phyloP scores from a whole-genome alignment of 2,888 invertebrate species.

The Galerucella pusilla region DNA sequence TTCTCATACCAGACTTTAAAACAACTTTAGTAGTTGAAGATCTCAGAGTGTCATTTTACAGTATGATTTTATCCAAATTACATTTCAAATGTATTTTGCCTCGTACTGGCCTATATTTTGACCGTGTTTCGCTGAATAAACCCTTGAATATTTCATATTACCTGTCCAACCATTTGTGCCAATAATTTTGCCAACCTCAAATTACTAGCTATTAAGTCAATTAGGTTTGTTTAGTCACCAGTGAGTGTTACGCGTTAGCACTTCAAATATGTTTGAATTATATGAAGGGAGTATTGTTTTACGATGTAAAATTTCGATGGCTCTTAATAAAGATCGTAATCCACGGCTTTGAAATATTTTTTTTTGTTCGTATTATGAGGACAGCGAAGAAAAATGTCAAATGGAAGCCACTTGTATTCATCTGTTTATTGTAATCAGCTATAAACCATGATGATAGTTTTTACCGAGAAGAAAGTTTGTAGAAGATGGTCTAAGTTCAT shows the following conservation, averaged over 20 bases:
- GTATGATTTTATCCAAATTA: no score
- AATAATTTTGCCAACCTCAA: constrained; percentile 41
- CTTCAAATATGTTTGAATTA: constrained; percentile 44
- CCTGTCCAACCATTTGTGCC: constrained; percentile 35
- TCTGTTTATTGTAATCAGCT: no score
- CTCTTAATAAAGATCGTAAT: background rate
- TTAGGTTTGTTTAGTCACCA: constrained; percentile 49
- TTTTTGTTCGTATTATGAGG: background rate
- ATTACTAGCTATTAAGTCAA: constrained; percentile 48
- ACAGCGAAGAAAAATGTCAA: no score
- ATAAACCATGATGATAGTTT: no score
- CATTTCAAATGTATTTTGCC: no score
- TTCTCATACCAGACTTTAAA: background rate
- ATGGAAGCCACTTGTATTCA: no score
- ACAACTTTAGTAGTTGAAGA: no score
- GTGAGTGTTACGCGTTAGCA: constrained; percentile 45
- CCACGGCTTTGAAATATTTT: background rate
- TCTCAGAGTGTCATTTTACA: no score
- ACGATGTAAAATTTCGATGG: constrained; percentile 24
- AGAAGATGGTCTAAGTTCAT: no score
- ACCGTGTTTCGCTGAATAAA: constrained; percentile 23
- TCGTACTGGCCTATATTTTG: background rate
- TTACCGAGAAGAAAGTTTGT: no score
- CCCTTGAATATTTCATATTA: constrained; percentile 27
- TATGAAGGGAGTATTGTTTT: background rate